Base-by-base conservation (phyloP, 2,113 vertebrate species). In the Lagenorhynchus albirostris region DNA sequence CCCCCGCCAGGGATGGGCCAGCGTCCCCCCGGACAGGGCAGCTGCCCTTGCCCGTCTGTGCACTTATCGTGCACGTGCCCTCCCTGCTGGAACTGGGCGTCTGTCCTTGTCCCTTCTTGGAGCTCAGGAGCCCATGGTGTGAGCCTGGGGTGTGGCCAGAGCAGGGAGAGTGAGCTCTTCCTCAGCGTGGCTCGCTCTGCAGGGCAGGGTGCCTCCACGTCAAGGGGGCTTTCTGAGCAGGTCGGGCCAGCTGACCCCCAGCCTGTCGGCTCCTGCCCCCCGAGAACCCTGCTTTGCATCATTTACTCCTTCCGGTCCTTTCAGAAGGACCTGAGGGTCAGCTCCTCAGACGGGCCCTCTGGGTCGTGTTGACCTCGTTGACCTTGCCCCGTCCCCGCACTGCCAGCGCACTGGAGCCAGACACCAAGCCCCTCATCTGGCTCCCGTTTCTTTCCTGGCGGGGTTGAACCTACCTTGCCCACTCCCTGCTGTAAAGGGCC, bases 181-280 rank as follows among this genome's bases (percentile, higher is more conserved):
- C 21, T 20, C 7, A 5, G 6, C 0, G 1, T 1, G 20, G 17
- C 36, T 5, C 2, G 0, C 26, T 11, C 31, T 1, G 0, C 15
- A 38, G 29, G 14, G 41, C 3, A 41, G n/a, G 8, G n/a, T 10
- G 29, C 21, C 1, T 2, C 26, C 53, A 0, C 13, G 17, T 2
- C 3, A 23, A 3, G 7, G 9, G 12, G 33, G 3, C 12, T 36
- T 67, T 9, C 4, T 41, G 38, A n/a, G 70, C 44, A 21, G 26
- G 13, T 9, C 2, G 6, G n/a, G 5, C 9, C 10, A 2, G 8
- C 33, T 9, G 6, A 29, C 21, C 1, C 41, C 25, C 1, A 13
- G 4, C 1, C 6, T 15, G 1, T 8, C 14, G 29, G 3, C 1
- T n/a, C 13, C 13, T 21, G 5, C 9, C 2, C 29, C 2, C 58